Conservation (phyloP, 2,113 vertebrate genomes). For the Thamnophis sirtalis region DNA sequence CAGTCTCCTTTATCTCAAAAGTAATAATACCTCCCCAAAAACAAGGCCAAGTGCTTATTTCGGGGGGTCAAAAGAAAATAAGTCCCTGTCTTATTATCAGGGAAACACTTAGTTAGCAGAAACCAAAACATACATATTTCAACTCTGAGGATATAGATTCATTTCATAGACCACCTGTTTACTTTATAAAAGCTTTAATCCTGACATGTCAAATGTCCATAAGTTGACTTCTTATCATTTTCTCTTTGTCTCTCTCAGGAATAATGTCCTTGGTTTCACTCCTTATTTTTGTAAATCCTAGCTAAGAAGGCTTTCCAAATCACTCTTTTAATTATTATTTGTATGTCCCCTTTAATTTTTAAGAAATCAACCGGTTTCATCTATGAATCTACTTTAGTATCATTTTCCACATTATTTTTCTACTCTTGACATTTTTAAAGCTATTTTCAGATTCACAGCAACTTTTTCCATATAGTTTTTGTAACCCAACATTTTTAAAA, state of each 20-base stretch:
- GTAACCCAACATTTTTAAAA: not conserved
- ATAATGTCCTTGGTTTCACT: not conserved
- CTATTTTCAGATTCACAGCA: not conserved
- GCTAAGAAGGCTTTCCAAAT: not conserved
- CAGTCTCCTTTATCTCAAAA: no score
- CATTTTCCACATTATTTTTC: not conserved
- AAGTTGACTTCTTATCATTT: not conserved
- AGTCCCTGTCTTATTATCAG: no score
- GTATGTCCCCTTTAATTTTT: not conserved
- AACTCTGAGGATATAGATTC: not conserved
- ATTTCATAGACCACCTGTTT: not conserved
- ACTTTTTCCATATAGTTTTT: not conserved
- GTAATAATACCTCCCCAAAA: no score
- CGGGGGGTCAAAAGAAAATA: no score
- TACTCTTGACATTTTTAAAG: not conserved
- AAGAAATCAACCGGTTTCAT: not conserved
- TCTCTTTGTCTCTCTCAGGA: not conserved
- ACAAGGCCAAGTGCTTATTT: no score
- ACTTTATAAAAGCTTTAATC: not conserved
- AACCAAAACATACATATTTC: not conserved
- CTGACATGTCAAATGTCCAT: not conserved
- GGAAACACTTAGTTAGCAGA: not conserved
- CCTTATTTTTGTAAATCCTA: not conserved
- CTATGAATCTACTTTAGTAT: not conserved
- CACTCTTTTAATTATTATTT: not conserved